Conservation (phyloP, 2,797 vertebrate genomes). For the Margarornis squamiger region DNA sequence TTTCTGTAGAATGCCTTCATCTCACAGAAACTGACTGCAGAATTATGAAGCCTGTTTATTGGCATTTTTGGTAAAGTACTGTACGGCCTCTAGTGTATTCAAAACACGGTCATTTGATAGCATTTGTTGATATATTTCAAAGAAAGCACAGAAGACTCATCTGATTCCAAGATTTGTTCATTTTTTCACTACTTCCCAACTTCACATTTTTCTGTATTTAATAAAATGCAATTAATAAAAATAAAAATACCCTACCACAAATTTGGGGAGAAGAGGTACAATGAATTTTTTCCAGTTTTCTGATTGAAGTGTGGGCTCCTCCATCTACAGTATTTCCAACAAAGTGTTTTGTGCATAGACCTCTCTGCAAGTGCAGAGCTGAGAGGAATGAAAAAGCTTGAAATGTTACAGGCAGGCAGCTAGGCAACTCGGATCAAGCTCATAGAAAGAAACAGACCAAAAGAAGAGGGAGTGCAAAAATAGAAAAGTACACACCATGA, state of each 20-base stretch:
- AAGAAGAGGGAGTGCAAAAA: not conserved
- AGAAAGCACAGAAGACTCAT: not conserved
- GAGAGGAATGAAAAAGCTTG: not conserved
- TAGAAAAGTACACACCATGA: not conserved
- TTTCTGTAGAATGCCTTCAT: not conserved
- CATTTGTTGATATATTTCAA: not conserved
- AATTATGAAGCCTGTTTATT: constrained; percentile 8
- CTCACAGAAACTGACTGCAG: not conserved
- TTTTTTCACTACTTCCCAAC: not conserved
- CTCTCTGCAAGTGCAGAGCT: not conserved
- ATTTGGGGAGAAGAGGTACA: not conserved
- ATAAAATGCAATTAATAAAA: not conserved
- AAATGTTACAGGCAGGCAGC: not conserved
- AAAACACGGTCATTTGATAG: not conserved
- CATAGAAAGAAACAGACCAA: not conserved
- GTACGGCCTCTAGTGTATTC: not conserved
- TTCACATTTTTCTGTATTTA: not conserved
- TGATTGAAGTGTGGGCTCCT: not conserved
- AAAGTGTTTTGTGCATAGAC: not conserved
- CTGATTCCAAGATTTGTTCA: not conserved
- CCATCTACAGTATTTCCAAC: not conserved
- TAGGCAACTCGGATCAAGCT: not conserved
- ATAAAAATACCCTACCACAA: not conserved
- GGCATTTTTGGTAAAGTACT: not conserved
- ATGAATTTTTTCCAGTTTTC: not conserved